A percentile compares a stretch with the other conserved stretches of the same genome.
phyloP scores from a whole-genome alignment of 2,113 vertebrate species.

The Hydropotes inermis region DNA sequence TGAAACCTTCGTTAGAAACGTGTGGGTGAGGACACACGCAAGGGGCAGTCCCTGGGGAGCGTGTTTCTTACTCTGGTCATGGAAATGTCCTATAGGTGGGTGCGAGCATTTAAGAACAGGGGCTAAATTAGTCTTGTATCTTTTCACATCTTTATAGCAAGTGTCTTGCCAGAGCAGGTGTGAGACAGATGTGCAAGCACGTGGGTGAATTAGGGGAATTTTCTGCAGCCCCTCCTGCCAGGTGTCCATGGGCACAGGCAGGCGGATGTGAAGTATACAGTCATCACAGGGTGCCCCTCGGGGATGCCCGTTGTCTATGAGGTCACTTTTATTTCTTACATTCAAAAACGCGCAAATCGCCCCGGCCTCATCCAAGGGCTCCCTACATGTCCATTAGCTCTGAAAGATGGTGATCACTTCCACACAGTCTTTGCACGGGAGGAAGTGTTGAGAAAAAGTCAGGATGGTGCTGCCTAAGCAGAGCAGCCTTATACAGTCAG shows the following conservation, averaged over 20 bases:
- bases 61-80: not conserved
- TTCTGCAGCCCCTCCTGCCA: not conserved
- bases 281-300: not conserved
- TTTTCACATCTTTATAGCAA: not conserved
- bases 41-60: not conserved
- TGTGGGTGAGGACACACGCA: too few relatives aligned
- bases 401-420: slow-evolving; percentile 28
- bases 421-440: slow-evolving; percentile 21
- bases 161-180: not conserved
- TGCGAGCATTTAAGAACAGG: not conserved
- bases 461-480: slow-evolving; percentile 19
- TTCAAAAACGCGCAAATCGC: slow-evolving; percentile 16
- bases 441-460: not conserved
- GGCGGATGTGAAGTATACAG: fast-evolving
- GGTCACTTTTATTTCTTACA: slow-evolving; percentile 3
- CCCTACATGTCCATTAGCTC: slow-evolving; percentile 48
- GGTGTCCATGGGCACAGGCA: fast-evolving
- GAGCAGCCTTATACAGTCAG: not conserved
- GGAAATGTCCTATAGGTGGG: not conserved
- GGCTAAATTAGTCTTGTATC: not conserved
- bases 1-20: not conserved
- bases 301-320: not conserved
- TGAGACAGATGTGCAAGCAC: not conserved
- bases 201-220: not conserved
- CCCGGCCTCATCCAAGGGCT: not conserved